Base-by-base conservation (phyloP, 2,888 invertebrate species). In the Liopterus haemorrhoidalis region DNA sequence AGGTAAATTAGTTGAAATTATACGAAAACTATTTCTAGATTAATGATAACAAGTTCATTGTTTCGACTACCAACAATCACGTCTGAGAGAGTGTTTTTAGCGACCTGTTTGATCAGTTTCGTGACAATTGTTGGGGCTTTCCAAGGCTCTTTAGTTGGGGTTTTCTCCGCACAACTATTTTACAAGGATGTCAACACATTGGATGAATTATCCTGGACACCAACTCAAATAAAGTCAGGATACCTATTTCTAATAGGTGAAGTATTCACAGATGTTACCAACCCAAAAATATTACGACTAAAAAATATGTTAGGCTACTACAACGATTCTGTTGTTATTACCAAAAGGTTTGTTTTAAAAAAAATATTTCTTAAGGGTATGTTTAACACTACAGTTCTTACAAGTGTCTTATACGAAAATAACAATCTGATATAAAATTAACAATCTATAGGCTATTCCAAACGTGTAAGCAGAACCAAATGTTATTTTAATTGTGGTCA, bases 111-210 rank as follows among this genome's bases (percentile, higher is more conserved):
- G 4, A 65, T 68, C 27, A 31, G 37, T 2, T 65, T 68, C 43
- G 67, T 67, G 1, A 66, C 68, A 0, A 42, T 68, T n/a, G 43
- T 28, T 16, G 43, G 43, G 11, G 37, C 43, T 31, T 60, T 70
- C 21, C 69, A 70, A 48, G 69, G 68, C 2, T 66, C 64, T 28
- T 54, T 70, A 39, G 65, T 69, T 5, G 68, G 66, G 0, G 65
- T 65, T 0, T 67, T 65, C 40, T 66, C 67, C 31, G 59, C 58
- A 3, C 68, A 67, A 1, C 47, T 65, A 2, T 67, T 64, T 52
- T 68, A 68, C 38, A 60, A 59, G 2, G 67, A 70, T 54, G 59
- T 64, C 3, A 63, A 65, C 22, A 66, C 65, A 0, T 45, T 70
- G 20, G 49, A 58, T 4, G 64, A 68, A 28, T 42, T 70, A 22